These are phyloP conservation scores for Cerastoderma edule DNA, from an alignment of 2,888 invertebrate species.

Conservation along the genomic window DNA sequence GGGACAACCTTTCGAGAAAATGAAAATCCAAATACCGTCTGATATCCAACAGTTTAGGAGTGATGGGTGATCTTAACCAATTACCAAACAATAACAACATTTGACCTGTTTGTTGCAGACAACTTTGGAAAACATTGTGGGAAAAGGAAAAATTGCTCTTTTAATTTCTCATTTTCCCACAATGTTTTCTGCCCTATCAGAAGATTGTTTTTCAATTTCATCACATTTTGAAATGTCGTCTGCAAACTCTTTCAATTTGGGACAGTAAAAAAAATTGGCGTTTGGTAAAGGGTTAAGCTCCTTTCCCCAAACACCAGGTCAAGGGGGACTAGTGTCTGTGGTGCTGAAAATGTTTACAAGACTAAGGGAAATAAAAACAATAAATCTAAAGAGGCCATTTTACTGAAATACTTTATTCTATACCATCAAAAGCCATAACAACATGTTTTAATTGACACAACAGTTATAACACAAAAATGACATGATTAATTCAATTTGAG, in stretches of 20 bases:
- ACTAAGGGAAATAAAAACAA: not conserved
- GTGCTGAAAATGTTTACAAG: not conserved
- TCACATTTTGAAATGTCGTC: not conserved
- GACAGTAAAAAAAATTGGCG: not conserved
- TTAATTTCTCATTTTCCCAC: not conserved
- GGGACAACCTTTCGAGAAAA: no score
- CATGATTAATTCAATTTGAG: no score
- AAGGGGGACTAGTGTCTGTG: not conserved
- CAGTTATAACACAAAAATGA: not conserved
- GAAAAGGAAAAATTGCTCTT: constrained; percentile 8
- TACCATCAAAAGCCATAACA: not conserved
- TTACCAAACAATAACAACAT: no score
- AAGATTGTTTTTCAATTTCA: not conserved
- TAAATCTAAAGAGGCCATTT: not conserved
- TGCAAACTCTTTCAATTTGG: not conserved
- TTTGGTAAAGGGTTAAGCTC: no score
- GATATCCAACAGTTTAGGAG: no score
- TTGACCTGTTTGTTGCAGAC: not conserved
- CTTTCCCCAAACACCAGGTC: not conserved
- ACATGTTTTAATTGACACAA: not conserved
- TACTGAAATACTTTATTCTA: constrained; percentile 13
- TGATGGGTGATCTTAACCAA: no score
- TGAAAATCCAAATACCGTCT: no score
- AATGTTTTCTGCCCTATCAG: not conserved
- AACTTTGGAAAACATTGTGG: constrained; percentile 8